These are phyloP conservation scores for Bagarius yarrelli DNA, from an alignment of 2,113 vertebrate species.

Conservation along the genomic window DNA sequence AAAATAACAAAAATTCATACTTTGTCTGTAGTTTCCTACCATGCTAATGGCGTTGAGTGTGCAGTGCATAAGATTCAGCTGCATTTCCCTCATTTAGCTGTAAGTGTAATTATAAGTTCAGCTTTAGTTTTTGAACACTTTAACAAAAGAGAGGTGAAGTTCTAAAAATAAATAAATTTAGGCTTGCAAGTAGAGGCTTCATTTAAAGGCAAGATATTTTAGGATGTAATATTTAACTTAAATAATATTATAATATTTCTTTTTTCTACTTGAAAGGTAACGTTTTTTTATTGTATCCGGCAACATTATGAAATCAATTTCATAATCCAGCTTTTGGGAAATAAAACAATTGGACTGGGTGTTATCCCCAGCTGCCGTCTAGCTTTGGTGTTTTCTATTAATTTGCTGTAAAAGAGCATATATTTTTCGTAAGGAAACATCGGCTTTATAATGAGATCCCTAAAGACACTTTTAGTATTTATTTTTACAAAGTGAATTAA, in stretches of 20 bases:
- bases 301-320: slow-evolving; percentile 52
- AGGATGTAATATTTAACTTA: too few relatives aligned
- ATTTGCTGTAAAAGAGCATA: slow-evolving; percentile 51
- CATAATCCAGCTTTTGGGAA: slow-evolving; percentile 46
- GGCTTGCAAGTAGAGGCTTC: too few relatives aligned
- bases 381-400: slow-evolving; percentile 52
- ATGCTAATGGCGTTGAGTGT: not conserved
- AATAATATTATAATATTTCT: not conserved
- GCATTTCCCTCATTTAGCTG: not conserved
- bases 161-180: too few relatives aligned
- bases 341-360: slow-evolving; percentile 18
- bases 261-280: not conserved
- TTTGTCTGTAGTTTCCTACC: not conserved
- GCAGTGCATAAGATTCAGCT: not conserved
- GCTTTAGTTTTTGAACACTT: too few relatives aligned
- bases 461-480: slow-evolving; percentile 49
- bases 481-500: slow-evolving; percentile 54
- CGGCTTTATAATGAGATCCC: slow-evolving; percentile 41
- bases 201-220: too few relatives aligned
- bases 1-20: slow-evolving; percentile 9
- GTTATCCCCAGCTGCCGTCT: slow-evolving; percentile 50
- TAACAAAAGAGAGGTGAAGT: too few relatives aligned
- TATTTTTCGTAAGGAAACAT: slow-evolving; percentile 44
- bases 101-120: too few relatives aligned
- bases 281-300: not conserved